phyloP scores from a whole-genome alignment of 1,140 invertebrate species.

The Bilobella aurantiaca region DNA sequence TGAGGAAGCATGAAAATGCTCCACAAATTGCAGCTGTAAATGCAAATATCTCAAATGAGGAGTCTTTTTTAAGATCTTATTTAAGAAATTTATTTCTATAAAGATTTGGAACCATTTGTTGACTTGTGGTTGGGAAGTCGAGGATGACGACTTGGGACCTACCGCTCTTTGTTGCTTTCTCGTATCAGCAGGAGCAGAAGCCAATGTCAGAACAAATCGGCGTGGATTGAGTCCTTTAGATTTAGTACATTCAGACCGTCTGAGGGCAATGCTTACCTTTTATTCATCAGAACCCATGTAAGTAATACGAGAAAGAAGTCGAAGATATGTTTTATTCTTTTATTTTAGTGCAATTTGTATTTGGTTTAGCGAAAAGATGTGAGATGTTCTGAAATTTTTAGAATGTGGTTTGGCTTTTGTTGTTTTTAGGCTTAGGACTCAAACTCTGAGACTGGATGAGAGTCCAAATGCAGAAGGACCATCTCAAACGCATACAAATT shows the following conservation, averaged over 20 bases:
- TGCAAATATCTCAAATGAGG: background rate
- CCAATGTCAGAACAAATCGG: constrained; percentile 51
- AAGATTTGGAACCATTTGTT: constrained; percentile 26
- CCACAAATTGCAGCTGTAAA: constrained; percentile 36
- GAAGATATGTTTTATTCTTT: background rate
- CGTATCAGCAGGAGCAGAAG: constrained; percentile 53
- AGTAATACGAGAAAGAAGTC: background rate
- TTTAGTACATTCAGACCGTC: constrained; percentile 39
- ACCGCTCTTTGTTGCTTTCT: constrained; percentile 58
- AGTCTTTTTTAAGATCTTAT: constrained; percentile 2
- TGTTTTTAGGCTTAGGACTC: constrained; percentile 6
- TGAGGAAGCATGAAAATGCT: constrained; percentile 35
- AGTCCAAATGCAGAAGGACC: constrained; percentile 4
- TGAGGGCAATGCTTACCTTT: constrained; percentile 30
- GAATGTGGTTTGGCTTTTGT: no score
- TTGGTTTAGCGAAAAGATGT: no score
- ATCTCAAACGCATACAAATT: background rate
- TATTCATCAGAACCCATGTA: constrained; percentile 22
- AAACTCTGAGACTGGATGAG: background rate
- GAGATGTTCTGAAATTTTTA: no score
- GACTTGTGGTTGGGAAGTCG: constrained; percentile 26
- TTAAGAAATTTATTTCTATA: background rate
- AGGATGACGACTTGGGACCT: constrained; percentile 29
- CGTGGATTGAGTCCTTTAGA: constrained; percentile 55
- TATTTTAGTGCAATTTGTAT: background rate